A percentile compares a stretch with the other conserved stretches of the same genome.
phyloP scores from a whole-genome alignment of 2,888 invertebrate species.

The Cheilosia urbana region DNA sequence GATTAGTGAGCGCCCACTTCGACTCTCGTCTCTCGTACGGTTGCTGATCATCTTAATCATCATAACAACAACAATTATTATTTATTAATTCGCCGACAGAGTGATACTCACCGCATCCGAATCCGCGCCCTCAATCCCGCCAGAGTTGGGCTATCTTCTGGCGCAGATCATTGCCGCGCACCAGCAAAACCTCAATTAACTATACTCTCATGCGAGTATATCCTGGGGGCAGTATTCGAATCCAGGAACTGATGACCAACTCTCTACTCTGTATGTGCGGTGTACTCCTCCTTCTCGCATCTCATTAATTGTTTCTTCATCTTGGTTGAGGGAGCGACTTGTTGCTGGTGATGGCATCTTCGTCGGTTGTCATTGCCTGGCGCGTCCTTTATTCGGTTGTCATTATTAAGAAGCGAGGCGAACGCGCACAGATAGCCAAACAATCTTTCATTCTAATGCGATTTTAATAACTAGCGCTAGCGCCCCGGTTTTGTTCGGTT shows the following conservation, averaged over 20 bases:
- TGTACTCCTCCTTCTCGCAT: slow-evolving; percentile 72
- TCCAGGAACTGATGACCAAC: slow-evolving; percentile 33
- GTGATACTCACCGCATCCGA: slow-evolving; percentile 71
- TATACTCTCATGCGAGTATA: slow-evolving; percentile 15
- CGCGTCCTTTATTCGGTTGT: slow-evolving; percentile 69
- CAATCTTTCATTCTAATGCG: slow-evolving; percentile 82
- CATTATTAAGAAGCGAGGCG: slow-evolving; percentile 56
- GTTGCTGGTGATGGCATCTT: slow-evolving; percentile 23
- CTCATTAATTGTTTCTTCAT: slow-evolving; percentile 72
- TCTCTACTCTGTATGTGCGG: background rate
- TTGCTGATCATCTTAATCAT: slow-evolving; percentile 73
- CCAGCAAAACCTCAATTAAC: slow-evolving; percentile 70
- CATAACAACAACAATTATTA: slow-evolving; percentile 75
- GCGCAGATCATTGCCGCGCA: slow-evolving; percentile 63
- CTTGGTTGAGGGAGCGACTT: slow-evolving; percentile 41
- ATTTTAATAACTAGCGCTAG: slow-evolving; percentile 84
- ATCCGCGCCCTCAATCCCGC: slow-evolving; percentile 55
- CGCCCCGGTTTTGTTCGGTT: slow-evolving; percentile 76
- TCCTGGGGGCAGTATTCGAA: slow-evolving; percentile 60
- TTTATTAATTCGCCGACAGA: slow-evolving; percentile 76
- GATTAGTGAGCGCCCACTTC: slow-evolving; percentile 71
- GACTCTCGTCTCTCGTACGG: slow-evolving; percentile 55
- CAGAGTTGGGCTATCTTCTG: slow-evolving; percentile 55
- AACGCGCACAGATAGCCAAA: slow-evolving; percentile 51
- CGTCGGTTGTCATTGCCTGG: slow-evolving; percentile 56